Evolutionary conservation across 2,797 vertebrate genomes (phyloP).

Genomic region (Gallirallus australis): DNA sequence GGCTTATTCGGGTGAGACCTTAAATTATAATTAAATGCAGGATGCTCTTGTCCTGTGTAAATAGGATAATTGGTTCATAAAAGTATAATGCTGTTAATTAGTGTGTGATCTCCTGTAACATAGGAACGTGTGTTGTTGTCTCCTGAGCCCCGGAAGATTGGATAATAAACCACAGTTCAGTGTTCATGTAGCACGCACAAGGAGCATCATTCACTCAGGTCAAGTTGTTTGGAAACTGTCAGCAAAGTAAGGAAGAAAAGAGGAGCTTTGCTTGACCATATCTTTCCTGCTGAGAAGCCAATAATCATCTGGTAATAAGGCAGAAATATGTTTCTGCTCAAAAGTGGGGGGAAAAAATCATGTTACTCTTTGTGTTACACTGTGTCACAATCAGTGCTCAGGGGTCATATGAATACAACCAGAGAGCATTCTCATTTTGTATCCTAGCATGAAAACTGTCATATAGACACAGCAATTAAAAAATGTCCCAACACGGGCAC

Average conservation of each 20-base stretch:
- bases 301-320: background rate
- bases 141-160: background rate
- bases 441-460: background rate
- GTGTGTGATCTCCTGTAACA: conserved; percentile 13
- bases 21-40: conserved; percentile 58
- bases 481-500: background rate
- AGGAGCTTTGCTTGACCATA: background rate
- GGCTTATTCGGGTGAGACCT: conserved; percentile 48
- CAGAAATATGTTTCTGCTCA: background rate
- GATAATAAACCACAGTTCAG: background rate
- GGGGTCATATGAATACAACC: background rate
- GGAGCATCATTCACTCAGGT: background rate
- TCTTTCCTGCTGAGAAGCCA: background rate
- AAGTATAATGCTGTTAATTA: conserved; percentile 66
- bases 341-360: background rate
- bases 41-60: conserved; percentile 50
- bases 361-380: background rate
- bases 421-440: background rate
- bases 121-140: background rate
- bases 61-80: conserved; percentile 70
- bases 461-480: background rate
- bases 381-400: background rate
- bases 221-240: background rate
- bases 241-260: background rate
- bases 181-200: background rate